Conservation (phyloP, 1,140 invertebrate genomes). For the Zaprionus taronus region DNA sequence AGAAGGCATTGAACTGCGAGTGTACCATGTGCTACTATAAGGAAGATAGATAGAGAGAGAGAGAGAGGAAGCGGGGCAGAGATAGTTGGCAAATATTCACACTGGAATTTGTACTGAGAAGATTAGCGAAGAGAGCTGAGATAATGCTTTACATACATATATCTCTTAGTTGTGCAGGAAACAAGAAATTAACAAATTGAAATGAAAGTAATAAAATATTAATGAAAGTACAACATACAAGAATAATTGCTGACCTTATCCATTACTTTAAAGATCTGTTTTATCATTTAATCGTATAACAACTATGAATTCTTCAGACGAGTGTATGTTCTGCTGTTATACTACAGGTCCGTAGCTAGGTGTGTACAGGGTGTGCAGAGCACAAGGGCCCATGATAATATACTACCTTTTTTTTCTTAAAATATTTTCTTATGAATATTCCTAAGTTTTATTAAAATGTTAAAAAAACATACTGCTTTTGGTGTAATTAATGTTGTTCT, state of each 20-base stretch:
- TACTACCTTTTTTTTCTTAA: too few species aligned
- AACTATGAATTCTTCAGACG: too few species aligned
- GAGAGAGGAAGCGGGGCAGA: conserved; percentile 1
- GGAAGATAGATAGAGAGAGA: background rate
- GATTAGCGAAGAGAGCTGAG: conserved; percentile 51
- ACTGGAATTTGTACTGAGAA: conserved; percentile 70
- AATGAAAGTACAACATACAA: background rate
- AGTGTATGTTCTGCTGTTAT: too few species aligned
- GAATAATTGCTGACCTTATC: background rate
- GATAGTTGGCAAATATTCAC: conserved; percentile 51
- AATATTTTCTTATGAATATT: too few species aligned
- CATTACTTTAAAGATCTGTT: background rate
- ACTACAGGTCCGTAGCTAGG: too few species aligned
- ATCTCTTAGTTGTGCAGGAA: background rate
- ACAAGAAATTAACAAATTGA: conserved; percentile 2
- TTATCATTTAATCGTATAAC: too few species aligned
- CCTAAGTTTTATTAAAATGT: too few species aligned
- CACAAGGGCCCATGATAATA: too few species aligned
- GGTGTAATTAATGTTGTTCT: too few species aligned
- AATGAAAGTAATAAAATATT: background rate
- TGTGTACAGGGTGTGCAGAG: too few species aligned
- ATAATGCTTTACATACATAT: background rate
- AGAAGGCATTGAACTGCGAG: conserved; percentile 67
- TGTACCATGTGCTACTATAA: conserved; percentile 36
- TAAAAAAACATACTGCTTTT: too few species aligned